These are phyloP conservation scores for Bujurquina vittata DNA, from an alignment of 2,113 vertebrate genomes.

Conservation along the genomic window DNA sequence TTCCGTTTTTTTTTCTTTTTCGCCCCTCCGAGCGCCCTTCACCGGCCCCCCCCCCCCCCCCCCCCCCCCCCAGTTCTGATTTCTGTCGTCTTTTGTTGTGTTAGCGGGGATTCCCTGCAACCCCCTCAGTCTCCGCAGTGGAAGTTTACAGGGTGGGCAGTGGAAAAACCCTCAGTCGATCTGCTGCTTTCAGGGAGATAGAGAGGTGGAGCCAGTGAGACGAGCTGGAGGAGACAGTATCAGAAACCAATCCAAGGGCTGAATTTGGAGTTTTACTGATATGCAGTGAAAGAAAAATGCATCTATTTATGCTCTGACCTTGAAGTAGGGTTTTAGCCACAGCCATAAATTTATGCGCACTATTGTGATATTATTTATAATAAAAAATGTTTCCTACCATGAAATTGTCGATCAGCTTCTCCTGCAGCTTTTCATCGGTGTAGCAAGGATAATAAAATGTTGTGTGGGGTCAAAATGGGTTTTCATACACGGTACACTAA, in stretches of 20 bases:
- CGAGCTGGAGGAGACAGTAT: not conserved
- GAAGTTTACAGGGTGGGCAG: slow-evolving; percentile 71
- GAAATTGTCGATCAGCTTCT: not conserved
- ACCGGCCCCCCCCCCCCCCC: not conserved
- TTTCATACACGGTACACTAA: not conserved
- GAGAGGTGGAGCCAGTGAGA: slow-evolving; percentile 24
- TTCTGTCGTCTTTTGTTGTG: slow-evolving; percentile 15
- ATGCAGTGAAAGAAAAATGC: not conserved
- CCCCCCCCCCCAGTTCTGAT: not conserved
- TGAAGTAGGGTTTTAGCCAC: not conserved
- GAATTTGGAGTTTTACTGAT: not conserved
- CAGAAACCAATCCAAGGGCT: not conserved
- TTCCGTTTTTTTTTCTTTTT: not conserved
- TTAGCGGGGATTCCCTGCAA: slow-evolving; percentile 38
- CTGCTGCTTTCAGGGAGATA: slow-evolving; percentile 10
- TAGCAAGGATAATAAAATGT: too few species aligned
- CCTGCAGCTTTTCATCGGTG: not conserved
- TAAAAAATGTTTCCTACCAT: not conserved
- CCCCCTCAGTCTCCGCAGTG: slow-evolving; percentile 52
- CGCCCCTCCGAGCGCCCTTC: too few species aligned
- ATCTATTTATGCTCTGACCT: not conserved
- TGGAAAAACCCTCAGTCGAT: slow-evolving; percentile 74
- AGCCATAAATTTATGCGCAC: too few species aligned
- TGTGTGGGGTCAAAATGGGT: not conserved
- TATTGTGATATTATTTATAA: not conserved